Base-by-base conservation (phyloP, 2,113 vertebrate genomes). In the Catharus fuscescens region DNA sequence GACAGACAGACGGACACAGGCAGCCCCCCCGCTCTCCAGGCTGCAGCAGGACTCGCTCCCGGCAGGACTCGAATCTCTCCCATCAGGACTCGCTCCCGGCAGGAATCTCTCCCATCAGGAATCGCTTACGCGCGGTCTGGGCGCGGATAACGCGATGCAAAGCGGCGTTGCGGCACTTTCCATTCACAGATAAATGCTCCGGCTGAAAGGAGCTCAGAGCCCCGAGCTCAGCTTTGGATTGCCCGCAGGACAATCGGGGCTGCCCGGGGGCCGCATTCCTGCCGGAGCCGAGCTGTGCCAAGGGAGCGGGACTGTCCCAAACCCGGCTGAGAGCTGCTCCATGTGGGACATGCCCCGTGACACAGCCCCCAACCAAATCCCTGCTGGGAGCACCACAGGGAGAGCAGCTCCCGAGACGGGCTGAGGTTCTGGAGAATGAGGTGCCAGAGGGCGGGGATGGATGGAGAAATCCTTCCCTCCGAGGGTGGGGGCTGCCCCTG, bases 111-210 rank as follows among this genome's bases (percentile, higher is more conserved):
- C 34, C 34, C 34, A 36, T 9, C 38, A 38, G 38, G 38, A 93
- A 91, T 52, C 64, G 92, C 95, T 96, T 81, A 80, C 81, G 5
- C 47, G 28, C 70, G 34, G 87, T 92, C 94, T 90, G 93, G 44
- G 69, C 2, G 44, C 52, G 3, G 52, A 8, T 8, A 34, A 56
- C 34, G 16, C 28, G 87, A 25, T 3, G 91, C 76, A 53, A 67
- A 80, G 79, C 76, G 14, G 62, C 65, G 25, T 38, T 5, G 13
- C 4, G n/a, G 77, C 73, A 18, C 3, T 91, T 84, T 74, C 34
- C 93, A 89, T 91, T 89, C 73, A 81, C 56, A 29, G 34, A 14
- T 15, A 53, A 93, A 83, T 8, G 69, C 71, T 31, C 4, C 4
- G 26, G 6, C 23, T 81, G 92, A 74, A 81, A 96, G 92, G 80